Base-by-base conservation (phyloP, 1,140 invertebrate species). In the Camponotus vicinus region DNA sequence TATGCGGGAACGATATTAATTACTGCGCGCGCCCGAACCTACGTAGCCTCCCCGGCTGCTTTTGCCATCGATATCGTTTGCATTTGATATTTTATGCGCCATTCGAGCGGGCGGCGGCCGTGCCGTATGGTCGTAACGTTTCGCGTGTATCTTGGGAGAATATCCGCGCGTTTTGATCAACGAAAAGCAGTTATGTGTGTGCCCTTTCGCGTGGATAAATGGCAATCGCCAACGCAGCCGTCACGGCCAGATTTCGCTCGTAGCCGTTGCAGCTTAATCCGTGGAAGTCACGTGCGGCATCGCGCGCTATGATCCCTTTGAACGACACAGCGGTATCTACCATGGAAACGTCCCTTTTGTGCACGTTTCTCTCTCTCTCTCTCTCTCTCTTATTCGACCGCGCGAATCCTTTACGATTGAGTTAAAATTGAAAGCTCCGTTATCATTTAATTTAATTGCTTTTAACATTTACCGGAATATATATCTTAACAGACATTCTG, bases 61-160 rank as follows among this genome's bases (percentile, higher is more conserved):
- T 85, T 78, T 77, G 82, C 59, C 18, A 85, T 85, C 61, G 82
- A 85, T 85, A 85, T 15, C 61, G 82, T 78, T 85, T 77, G 82
- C 73, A 85, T 85, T 78, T 85, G 82, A 85, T 85, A 85, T 85
- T 85, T 85, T 85, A 78, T 85, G 71, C 63, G 27, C 80, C 32
- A 52, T 75, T 63, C 70, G 80, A 63, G 18, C 40, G 70, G 77
- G 2, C 13, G 32, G 13, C 8, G 7, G 42, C 0, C 45, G 77
- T 11, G n/a, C 42, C 32, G 27, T 69, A 40, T 21, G 45, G n/a
- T n/a, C 37, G 21, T 59, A 82, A 82, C 21, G 27, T 80, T 80
- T 66, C 55, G 27, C 21, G 6, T 21, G 15, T 80, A 59, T 82
- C 78, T 82, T 40, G 67, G 18, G 34, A 80, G 67, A n/a, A 64